Conservation (phyloP, 2,888 invertebrate species). For the Morpho deidamia region DNA sequence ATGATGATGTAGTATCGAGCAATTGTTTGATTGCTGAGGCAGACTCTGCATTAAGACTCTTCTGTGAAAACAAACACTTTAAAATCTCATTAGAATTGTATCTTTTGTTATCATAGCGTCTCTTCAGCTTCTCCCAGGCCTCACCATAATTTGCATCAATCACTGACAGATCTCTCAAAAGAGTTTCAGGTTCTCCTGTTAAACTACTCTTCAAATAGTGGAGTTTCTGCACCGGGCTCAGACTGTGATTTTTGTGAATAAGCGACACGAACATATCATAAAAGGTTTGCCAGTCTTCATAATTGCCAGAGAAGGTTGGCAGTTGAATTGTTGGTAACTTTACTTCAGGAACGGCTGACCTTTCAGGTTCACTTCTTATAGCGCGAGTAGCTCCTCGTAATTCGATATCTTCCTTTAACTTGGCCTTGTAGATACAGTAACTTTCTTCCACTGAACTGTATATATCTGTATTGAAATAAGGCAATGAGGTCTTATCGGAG, state of each 20-base stretch:
- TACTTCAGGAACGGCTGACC: too few species aligned
- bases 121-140: neutral
- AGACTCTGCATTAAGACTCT: constrained; percentile 3
- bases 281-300: neutral
- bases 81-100: constrained; percentile 10
- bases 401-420: too few species aligned
- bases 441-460: too few species aligned
- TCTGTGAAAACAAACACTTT: constrained; percentile 9
- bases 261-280: neutral
- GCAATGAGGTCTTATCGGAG: too few species aligned
- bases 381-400: too few species aligned
- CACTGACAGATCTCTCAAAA: neutral
- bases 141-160: neutral
- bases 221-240: neutral
- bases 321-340: too few species aligned
- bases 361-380: too few species aligned
- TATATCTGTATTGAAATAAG: too few species aligned
- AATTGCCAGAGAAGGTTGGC: neutral
- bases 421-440: too few species aligned
- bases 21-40: constrained; percentile 7
- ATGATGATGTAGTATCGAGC: constrained; percentile 10
- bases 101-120: neutral
- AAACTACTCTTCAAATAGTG: neutral
- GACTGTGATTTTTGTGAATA: neutral
- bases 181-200: neutral